A percentile compares a stretch with the other conserved stretches of the same genome.
phyloP scores from a whole-genome alignment of 30 jellyfish, hydroid and myxozoan genomes.

The Turritopsis rubra region DNA sequence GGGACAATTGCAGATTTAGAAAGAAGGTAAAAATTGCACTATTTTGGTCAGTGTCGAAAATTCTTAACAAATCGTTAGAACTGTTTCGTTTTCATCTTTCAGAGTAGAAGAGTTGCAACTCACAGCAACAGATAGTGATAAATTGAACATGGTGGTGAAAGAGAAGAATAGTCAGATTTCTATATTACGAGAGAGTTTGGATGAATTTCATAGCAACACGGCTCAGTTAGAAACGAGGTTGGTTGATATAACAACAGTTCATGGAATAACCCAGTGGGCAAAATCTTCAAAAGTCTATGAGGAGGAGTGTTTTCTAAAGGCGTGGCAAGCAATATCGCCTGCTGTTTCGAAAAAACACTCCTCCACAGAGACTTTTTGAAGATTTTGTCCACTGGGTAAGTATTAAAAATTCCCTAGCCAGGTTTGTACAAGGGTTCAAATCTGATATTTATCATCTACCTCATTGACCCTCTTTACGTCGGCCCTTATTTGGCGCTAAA shows the following conservation, averaged over 20 bases:
- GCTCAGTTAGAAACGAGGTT: conserved; percentile 84
- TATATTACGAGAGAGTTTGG: conserved; percentile 53
- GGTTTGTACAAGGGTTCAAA: too few species aligned
- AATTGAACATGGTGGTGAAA: conserved; percentile 61
- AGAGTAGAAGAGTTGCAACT: conserved; percentile 81
- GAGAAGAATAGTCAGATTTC: conserved; percentile 76
- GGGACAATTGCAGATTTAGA: conserved; percentile 76
- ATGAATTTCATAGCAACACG: conserved; percentile 50
- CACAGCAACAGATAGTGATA: conserved; percentile 69
- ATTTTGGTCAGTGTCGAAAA: neutral
- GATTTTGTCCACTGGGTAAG: too few species aligned
- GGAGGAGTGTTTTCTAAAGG: too few species aligned
- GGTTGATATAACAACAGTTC: neutral
- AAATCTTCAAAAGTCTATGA: too few species aligned
- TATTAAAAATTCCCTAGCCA: too few species aligned
- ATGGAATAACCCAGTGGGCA: too few species aligned
- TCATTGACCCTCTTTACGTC: too few species aligned
- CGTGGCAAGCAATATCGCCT: too few species aligned
- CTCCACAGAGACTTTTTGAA: too few species aligned
- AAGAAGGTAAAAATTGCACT: conserved; percentile 45
- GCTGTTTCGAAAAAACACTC: too few species aligned
- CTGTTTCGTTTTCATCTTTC: conserved; percentile 1
- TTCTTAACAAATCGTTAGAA: neutral
- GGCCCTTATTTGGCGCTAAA: too few species aligned
- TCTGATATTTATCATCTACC: too few species aligned